A percentile compares a stretch with the other conserved stretches of the same genome.
Evolutionary conservation across 2,888 invertebrate genomes (phyloP).

Genomic region (Lasioglossum marginatum): DNA sequence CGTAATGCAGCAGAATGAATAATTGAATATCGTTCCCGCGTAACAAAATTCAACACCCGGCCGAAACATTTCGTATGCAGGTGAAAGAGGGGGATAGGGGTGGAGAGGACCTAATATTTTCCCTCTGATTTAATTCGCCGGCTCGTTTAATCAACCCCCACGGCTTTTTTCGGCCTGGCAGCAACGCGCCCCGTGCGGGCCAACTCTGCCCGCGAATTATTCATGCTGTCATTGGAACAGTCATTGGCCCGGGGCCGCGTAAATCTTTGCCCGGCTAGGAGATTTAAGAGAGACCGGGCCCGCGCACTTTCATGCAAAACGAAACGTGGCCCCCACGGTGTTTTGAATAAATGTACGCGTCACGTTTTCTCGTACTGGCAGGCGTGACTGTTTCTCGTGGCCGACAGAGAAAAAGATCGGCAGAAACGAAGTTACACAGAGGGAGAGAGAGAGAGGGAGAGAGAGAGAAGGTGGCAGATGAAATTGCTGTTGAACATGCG

Average conservation of each 20-base stretch:
- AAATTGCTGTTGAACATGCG: slow-evolving; percentile 60
- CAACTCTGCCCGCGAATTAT: not conserved
- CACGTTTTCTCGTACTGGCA: slow-evolving; percentile 50
- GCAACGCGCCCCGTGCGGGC: not conserved
- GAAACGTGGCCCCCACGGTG: slow-evolving; percentile 29
- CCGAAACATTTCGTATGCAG: slow-evolving; percentile 13
- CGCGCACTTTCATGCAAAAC: slow-evolving; percentile 39
- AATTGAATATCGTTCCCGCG: slow-evolving; percentile 16
- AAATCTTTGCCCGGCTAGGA: slow-evolving; percentile 38
- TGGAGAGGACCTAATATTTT: not conserved
- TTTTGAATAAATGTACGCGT: slow-evolving; percentile 61
- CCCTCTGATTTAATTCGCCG: slow-evolving; percentile 2
- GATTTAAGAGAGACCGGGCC: slow-evolving; percentile 46
- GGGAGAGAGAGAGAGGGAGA: slow-evolving; percentile 6
- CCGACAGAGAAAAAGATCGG: not conserved
- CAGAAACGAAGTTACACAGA: not conserved
- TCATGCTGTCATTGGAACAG: slow-evolving; percentile 44
- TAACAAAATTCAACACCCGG: not conserved
- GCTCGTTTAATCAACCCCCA: slow-evolving; percentile 23
- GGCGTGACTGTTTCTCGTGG: slow-evolving; percentile 45
- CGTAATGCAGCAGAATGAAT: slow-evolving; percentile 2
- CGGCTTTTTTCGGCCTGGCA: not conserved
- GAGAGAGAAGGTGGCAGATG: slow-evolving; percentile 43
- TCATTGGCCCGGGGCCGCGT: slow-evolving; percentile 30
- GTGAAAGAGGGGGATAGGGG: not conserved